phyloP scores from a whole-genome alignment of 2,888 invertebrate genomes.

The Stomorhina lunata region DNA sequence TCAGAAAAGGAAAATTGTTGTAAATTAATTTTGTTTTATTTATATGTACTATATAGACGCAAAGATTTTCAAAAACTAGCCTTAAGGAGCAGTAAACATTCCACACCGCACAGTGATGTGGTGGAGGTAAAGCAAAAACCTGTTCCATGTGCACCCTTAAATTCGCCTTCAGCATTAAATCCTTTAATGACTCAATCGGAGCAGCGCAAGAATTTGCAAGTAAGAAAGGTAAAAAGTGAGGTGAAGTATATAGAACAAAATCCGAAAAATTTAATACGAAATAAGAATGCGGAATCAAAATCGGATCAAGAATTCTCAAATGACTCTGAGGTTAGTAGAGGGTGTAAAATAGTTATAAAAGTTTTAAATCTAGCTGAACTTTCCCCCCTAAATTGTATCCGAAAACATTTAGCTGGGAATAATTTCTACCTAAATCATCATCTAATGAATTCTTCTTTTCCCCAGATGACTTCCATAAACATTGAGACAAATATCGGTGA shows the following conservation, averaged over 20 bases:
- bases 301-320: slow-evolving; percentile 77
- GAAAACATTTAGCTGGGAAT: no score
- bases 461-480: slow-evolving; percentile 68
- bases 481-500: slow-evolving; percentile 75
- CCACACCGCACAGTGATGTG: slow-evolving; percentile 69
- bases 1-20: background rate
- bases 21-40: background rate
- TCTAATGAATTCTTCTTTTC: background rate
- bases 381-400: no score
- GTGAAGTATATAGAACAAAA: slow-evolving; percentile 74
- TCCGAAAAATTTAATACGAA: slow-evolving; percentile 66
- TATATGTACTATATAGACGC: slow-evolving; percentile 64
- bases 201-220: slow-evolving; percentile 70
- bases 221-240: slow-evolving; percentile 78
- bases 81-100: slow-evolving; percentile 67
- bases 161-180: slow-evolving; percentile 22
- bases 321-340: slow-evolving; percentile 74
- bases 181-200: slow-evolving; percentile 25
- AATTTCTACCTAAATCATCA: no score
- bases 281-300: slow-evolving; percentile 75
- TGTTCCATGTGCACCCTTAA: slow-evolving; percentile 7
- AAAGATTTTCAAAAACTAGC: slow-evolving; percentile 71
- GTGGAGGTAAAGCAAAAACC: slow-evolving; percentile 31
- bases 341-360: no score
- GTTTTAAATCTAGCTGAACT: no score